Conservation (phyloP, 2,888 invertebrate species). For the Erynnis tages region DNA sequence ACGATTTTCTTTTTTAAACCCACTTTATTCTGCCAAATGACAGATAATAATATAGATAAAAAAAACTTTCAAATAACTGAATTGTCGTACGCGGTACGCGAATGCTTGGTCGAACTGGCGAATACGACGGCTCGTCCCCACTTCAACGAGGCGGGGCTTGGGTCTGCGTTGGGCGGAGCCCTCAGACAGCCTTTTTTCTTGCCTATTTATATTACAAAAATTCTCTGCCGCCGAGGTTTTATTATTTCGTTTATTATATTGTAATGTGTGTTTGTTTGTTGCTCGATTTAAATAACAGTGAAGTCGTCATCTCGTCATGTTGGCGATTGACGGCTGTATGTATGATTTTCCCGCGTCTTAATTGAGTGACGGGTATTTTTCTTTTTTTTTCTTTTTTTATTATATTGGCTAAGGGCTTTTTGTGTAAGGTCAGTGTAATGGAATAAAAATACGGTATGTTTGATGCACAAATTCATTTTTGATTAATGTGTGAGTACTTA, state of each 20-base stretch:
- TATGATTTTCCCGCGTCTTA: slow-evolving; percentile 51
- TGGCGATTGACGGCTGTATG: slow-evolving; percentile 38
- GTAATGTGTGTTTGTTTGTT: slow-evolving; percentile 66
- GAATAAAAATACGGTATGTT: neutral
- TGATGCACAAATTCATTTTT: no score
- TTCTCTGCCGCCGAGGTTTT: slow-evolving; percentile 45
- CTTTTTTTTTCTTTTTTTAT: slow-evolving; percentile 26
- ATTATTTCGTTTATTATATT: slow-evolving; percentile 71
- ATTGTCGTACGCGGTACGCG: slow-evolving; percentile 61
- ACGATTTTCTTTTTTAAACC: slow-evolving; percentile 20
- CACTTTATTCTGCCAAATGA: slow-evolving; percentile 29
- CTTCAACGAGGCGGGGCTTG: slow-evolving; percentile 55
- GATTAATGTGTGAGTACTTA: no score
- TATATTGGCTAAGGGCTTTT: slow-evolving; percentile 12
- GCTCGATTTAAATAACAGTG: slow-evolving; percentile 62
- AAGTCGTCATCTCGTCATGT: slow-evolving; percentile 58
- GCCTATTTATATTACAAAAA: slow-evolving; percentile 54
- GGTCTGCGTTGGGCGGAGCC: slow-evolving; percentile 52
- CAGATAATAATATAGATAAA: slow-evolving; percentile 18
- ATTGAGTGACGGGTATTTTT: slow-evolving; percentile 40
- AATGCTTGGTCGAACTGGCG: slow-evolving; percentile 66
- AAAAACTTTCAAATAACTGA: slow-evolving; percentile 39
- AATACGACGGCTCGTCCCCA: slow-evolving; percentile 54
- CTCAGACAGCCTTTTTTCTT: slow-evolving; percentile 44
- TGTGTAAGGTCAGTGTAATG: neutral